Evolutionary conservation across 2,888 invertebrate species (phyloP).

Genomic region (Steinernema scapterisci): DNA sequence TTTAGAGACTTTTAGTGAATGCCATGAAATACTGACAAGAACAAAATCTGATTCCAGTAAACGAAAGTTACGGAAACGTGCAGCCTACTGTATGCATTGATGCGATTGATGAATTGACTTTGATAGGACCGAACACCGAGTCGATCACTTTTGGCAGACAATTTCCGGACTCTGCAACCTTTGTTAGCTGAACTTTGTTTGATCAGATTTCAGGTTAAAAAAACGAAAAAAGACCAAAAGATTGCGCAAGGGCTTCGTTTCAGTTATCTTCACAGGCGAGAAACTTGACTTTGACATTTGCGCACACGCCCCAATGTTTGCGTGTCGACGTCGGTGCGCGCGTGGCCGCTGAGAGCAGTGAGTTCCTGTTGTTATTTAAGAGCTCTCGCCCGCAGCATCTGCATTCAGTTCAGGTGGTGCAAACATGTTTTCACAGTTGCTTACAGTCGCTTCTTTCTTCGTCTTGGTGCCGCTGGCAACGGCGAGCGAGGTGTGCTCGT

Average conservation of each 20-base stretch:
- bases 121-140: no score
- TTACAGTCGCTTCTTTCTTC: constrained; percentile 13
- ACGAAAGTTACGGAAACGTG: no score
- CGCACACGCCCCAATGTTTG: constrained; percentile 31
- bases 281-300: constrained; percentile 18
- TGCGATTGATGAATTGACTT: no score
- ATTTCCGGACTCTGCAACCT: background rate
- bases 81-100: no score
- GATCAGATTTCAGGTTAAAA: background rate
- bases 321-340: background rate
- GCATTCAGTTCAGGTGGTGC: constrained; percentile 21
- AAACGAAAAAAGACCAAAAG: background rate
- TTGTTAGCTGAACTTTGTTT: constrained; percentile 2
- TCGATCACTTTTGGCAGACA: no score
- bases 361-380: constrained; percentile 32
- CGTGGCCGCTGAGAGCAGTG: constrained; percentile 9
- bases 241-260: constrained; percentile 17
- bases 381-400: constrained; percentile 28
- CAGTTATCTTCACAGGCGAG: constrained; percentile 16
- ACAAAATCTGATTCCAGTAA: no score
- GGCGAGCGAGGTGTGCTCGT: constrained; percentile 7
- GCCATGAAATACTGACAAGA: no score
- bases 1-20: no score
- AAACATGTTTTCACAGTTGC: constrained; percentile 31
- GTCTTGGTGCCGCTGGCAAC: background rate